Percentiles rank a stretch among this genome's conserved stretches.
These are phyloP conservation scores for Archegozetes longisetosus DNA, from an alignment of 1,140 invertebrate species.

Conservation along the genomic window DNA sequence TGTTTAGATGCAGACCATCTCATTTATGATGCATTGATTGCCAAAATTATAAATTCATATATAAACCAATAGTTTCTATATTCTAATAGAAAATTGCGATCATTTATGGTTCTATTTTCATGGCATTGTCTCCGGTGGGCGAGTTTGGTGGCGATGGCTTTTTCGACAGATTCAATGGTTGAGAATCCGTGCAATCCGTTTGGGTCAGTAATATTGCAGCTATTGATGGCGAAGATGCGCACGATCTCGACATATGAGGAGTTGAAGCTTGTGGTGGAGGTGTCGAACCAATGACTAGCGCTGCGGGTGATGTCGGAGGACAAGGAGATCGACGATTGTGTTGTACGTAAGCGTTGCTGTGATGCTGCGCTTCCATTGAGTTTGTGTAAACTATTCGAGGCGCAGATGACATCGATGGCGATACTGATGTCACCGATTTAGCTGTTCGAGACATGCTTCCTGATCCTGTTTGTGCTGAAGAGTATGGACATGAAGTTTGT, in stretches of 20 bases:
- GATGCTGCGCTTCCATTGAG: neutral
- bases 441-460: neutral
- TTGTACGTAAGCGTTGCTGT: neutral
- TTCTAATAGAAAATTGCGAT: no score
- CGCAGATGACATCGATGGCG: neutral
- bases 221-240: neutral
- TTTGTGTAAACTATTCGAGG: constrained; percentile 7
- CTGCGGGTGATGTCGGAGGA: constrained; percentile 4
- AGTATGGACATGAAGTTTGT: constrained; percentile 22
- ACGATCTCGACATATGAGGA: neutral
- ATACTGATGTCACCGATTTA: constrained; percentile 1
- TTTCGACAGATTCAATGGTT: constrained; percentile 70
- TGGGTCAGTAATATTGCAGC: neutral
- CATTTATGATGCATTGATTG: no score
- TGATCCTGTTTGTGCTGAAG: constrained; percentile 3
- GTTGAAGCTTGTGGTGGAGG: constrained; percentile 9
- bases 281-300: constrained; percentile 14
- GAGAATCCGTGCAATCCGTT: constrained; percentile 23
- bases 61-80: no score
- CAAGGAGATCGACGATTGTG: constrained; percentile 10
- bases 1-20: neutral
- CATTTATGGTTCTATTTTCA: neutral
- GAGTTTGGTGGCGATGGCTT: constrained; percentile 43
- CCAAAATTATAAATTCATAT: no score
- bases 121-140: neutral